Conservation (phyloP, 2,113 vertebrate species). For the Oxyruncus cristatus region DNA sequence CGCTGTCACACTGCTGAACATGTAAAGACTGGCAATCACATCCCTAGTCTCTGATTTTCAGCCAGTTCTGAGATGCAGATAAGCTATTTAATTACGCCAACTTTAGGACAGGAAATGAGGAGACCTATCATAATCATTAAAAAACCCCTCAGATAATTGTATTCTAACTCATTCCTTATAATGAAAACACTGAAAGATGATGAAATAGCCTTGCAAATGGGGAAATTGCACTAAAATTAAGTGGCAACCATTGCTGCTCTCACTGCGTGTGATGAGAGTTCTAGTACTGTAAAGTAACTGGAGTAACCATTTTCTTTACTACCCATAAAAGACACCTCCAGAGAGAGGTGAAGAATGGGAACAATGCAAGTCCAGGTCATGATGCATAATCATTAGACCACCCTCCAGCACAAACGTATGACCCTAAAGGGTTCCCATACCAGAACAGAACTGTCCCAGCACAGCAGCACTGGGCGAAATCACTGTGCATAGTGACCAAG, state of each 20-base stretch:
- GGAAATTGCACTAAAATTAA: neutral
- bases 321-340: neutral
- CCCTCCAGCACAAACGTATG: neutral
- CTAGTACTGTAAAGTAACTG: neutral
- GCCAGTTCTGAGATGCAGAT: neutral
- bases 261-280: neutral
- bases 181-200: neutral
- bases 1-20: neutral
- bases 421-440: neutral
- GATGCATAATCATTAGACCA: neutral
- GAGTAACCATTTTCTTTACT: neutral
- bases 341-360: neutral
- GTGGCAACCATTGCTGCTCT: neutral
- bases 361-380: neutral
- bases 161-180: neutral
- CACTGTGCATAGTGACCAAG: neutral
- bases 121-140: conserved; percentile 9
- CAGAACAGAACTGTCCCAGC: neutral
- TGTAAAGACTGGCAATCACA: neutral
- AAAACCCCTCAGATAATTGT: neutral
- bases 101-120: conserved; percentile 26
- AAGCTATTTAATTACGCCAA: conserved; percentile 12
- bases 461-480: neutral
- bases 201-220: neutral
- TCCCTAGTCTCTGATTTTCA: neutral